Evolutionary conservation across 2,797 vertebrate genomes (phyloP).

Genomic region (Poecilia velifera): DNA sequence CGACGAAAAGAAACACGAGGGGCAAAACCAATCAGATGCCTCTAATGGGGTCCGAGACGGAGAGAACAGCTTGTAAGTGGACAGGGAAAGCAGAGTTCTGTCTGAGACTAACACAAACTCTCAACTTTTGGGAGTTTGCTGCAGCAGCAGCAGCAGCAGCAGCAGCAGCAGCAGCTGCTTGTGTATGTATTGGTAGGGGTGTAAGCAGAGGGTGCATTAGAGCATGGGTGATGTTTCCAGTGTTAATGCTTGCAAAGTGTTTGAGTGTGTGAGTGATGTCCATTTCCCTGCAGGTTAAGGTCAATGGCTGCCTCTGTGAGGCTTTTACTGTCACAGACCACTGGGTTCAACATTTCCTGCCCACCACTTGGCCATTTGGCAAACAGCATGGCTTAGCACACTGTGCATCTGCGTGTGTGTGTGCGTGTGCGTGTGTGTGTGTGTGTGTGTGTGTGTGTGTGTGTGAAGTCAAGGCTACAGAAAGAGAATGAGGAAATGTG

Average conservation of each 20-base stretch:
- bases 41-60: slow-evolving; percentile 52
- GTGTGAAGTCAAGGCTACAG: neutral
- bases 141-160: no score
- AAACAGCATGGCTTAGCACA: slow-evolving; percentile 58
- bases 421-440: neutral
- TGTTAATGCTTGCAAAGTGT: slow-evolving; percentile 54
- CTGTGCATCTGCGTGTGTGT: slow-evolving; percentile 25
- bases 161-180: no score
- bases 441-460: neutral
- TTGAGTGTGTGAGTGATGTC: slow-evolving; percentile 53
- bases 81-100: slow-evolving; percentile 11
- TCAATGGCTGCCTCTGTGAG: slow-evolving; percentile 51
- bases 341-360: slow-evolving; percentile 59
- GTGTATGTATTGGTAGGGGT: neutral
- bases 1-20: slow-evolving; percentile 33
- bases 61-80: slow-evolving; percentile 28
- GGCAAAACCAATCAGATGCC: slow-evolving; percentile 37
- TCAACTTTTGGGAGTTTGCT: neutral
- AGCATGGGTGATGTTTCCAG: slow-evolving; percentile 23
- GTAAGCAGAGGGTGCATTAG: slow-evolving; percentile 9
- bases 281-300: slow-evolving; percentile 65
- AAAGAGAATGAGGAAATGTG: slow-evolving; percentile 12
- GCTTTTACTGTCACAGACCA: slow-evolving; percentile 67
- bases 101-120: slow-evolving; percentile 5
- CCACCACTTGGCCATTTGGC: slow-evolving; percentile 62